phyloP scores from a whole-genome alignment of 1,140 invertebrate genomes.

The Thaumetopoea pityocampa region DNA sequence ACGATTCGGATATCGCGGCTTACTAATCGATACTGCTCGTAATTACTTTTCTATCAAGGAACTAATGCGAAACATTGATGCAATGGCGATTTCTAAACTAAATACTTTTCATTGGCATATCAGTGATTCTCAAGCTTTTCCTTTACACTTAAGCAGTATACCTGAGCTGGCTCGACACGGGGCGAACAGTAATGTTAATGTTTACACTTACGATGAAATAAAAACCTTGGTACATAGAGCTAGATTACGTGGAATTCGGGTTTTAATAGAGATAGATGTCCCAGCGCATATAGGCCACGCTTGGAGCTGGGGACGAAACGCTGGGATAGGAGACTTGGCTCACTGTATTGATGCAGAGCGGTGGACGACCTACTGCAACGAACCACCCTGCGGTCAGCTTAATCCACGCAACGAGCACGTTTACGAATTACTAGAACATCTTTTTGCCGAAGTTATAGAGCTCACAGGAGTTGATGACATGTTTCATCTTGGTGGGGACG shows the following conservation, averaged over 20 bases:
- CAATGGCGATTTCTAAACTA: conserved; percentile 85
- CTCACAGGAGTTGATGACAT: conserved; percentile 80
- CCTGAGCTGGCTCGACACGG: conserved; percentile 83
- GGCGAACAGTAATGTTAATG: conserved; percentile 80
- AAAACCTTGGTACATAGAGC: conserved; percentile 80
- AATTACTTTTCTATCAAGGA: conserved; percentile 82
- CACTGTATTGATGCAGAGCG: conserved; percentile 82
- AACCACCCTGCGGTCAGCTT: conserved; percentile 87
- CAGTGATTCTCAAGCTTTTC: conserved; percentile 88
- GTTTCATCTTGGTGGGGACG: conserved; percentile 88
- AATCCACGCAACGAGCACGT: conserved; percentile 84
- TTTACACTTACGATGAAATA: conserved; percentile 82
- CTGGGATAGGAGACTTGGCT: conserved; percentile 78
- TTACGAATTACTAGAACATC: conserved; percentile 79
- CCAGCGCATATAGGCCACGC: conserved; percentile 86
- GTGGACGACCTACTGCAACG: conserved; percentile 84
- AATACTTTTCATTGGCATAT: conserved; percentile 91
- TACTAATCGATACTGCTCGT: conserved; percentile 85
- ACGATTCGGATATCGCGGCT: conserved; percentile 80
- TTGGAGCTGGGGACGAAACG: conserved; percentile 82
- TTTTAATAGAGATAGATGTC: conserved; percentile 84
- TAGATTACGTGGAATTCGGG: conserved; percentile 80
- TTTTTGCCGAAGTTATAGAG: conserved; percentile 81
- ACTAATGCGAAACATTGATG: conserved; percentile 82
- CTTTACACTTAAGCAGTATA: conserved; percentile 79